These are phyloP conservation scores for Brachyptera risi DNA, from an alignment of 2,888 invertebrate species.

Conservation along the genomic window DNA sequence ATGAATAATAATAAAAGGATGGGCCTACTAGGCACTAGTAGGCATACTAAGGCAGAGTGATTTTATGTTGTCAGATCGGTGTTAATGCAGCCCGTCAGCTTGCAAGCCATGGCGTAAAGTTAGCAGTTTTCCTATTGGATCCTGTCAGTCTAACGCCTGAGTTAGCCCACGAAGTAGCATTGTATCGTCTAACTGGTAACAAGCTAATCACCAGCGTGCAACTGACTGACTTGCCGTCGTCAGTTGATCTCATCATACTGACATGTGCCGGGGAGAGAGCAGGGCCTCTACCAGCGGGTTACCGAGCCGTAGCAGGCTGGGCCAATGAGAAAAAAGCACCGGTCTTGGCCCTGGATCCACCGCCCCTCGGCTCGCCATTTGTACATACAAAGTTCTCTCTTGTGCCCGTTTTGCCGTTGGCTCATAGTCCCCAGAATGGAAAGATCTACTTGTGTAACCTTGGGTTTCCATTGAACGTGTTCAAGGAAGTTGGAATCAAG, in stretches of 20 bases:
- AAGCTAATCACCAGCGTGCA: conserved; percentile 40
- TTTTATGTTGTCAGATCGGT: conserved; percentile 44
- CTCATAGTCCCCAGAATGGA: conserved; percentile 58
- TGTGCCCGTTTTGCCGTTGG: conserved; percentile 65
- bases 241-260: conserved; percentile 54
- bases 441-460: conserved; percentile 82
- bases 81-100: conserved; percentile 75
- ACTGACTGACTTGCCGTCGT: conserved; percentile 40
- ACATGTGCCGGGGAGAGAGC: conserved; percentile 43
- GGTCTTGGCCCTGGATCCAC: conserved; percentile 72
- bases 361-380: conserved; percentile 60
- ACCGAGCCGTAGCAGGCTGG: conserved; percentile 59
- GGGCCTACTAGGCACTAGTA: not conserved
- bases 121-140: conserved; percentile 55
- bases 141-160: conserved; percentile 37
- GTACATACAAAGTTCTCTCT: conserved; percentile 64
- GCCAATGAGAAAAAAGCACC: conserved; percentile 66
- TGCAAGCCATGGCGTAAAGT: conserved; percentile 74
- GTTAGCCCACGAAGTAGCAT: conserved; percentile 58
- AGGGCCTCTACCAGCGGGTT: conserved; percentile 14
- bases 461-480: conserved; percentile 73
- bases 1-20: not conserved
- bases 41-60: not conserved
- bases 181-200: conserved; percentile 59
- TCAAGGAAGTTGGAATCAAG: conserved; percentile 66